These are phyloP conservation scores for Gastracanthus pulcherrimus DNA, from an alignment of 2,888 invertebrate genomes.

Conservation along the genomic window DNA sequence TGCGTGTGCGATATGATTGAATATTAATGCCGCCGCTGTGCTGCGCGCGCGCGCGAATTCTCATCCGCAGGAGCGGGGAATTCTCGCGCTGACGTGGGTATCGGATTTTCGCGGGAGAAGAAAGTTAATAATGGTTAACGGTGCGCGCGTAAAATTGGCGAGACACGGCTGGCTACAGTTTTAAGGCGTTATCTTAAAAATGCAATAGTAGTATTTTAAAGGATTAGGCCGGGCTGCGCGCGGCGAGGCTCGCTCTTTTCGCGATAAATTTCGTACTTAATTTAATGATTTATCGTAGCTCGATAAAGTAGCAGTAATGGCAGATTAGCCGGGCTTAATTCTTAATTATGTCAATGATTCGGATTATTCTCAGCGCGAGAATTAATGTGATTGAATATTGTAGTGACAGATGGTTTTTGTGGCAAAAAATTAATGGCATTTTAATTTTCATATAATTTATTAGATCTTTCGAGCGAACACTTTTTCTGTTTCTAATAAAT, in stretches of 20 bases:
- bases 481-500: background rate
- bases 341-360: slow-evolving; percentile 28
- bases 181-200: background rate
- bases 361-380: background rate
- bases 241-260: background rate
- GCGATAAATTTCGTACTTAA: background rate
- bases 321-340: slow-evolving; percentile 24
- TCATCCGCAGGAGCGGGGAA: too few relatives aligned
- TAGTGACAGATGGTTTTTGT: background rate
- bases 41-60: background rate
- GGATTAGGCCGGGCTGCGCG: slow-evolving; percentile 11
- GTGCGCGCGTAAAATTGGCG: background rate
- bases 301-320: background rate
- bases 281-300: background rate
- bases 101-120: slow-evolving; percentile 1
- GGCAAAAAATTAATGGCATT: slow-evolving; percentile 21
- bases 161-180: background rate
- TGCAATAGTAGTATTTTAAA: background rate
- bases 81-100: slow-evolving; percentile 2
- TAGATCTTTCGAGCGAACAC: background rate
- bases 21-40: slow-evolving; percentile 13
- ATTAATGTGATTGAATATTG: background rate
- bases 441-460: slow-evolving; percentile 26
- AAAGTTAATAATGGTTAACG: too few relatives aligned
- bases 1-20: slow-evolving; percentile 11